Evolutionary conservation across 2,113 vertebrate species (phyloP).

Genomic region (Gymnocephalus cernua): DNA sequence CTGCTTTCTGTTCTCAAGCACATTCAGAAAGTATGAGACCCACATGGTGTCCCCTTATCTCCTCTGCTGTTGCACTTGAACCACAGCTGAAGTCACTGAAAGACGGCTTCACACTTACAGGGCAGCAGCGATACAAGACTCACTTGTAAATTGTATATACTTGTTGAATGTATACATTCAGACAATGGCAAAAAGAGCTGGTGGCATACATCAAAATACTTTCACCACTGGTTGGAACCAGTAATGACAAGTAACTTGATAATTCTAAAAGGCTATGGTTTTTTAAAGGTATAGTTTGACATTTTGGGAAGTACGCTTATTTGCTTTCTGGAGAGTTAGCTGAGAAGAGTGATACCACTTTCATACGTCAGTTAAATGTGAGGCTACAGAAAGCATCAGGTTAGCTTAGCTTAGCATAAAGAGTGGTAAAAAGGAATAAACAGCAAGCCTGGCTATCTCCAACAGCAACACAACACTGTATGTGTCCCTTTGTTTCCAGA

Average conservation of each 20-base stretch:
- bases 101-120: conserved; percentile 28
- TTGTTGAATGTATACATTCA: background rate
- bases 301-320: background rate
- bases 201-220: background rate
- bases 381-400: background rate
- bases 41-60: conserved; percentile 68
- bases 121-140: conserved; percentile 8
- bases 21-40: conserved; percentile 67
- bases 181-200: background rate
- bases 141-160: background rate
- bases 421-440: background rate
- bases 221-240: background rate
- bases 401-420: background rate
- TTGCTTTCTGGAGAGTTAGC: background rate
- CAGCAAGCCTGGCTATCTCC: background rate
- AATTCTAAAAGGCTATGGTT: background rate
- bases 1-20: conserved; percentile 68
- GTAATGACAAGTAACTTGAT: background rate
- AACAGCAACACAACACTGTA: conserved; percentile 20
- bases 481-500: background rate
- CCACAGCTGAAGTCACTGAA: conserved; percentile 65
- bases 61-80: conserved; percentile 62
- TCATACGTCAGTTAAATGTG: background rate
- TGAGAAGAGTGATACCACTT: background rate
- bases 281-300: background rate